phyloP scores from a whole-genome alignment of 2,888 invertebrate genomes.

The Eurytoma californica region DNA sequence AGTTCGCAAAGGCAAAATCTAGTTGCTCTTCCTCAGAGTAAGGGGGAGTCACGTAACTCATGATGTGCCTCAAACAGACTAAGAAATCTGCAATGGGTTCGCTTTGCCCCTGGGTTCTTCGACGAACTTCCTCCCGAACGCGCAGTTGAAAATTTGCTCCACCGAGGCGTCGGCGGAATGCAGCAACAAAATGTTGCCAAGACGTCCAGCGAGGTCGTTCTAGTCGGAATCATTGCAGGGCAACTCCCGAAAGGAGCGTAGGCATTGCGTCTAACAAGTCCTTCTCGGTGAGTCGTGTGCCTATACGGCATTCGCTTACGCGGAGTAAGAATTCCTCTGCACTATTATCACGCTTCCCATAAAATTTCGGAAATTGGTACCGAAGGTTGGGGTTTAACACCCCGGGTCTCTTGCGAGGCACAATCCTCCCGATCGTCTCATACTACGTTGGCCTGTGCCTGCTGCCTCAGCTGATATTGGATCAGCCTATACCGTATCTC shows the following conservation, averaged over 20 bases:
- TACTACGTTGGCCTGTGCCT: no score
- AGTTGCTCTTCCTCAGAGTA: not conserved
- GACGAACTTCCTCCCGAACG: not conserved
- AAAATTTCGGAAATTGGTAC: not conserved
- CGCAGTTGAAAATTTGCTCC: not conserved
- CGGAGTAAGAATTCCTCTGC: conserved; percentile 31
- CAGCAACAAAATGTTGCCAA: not conserved
- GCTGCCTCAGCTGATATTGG: no score
- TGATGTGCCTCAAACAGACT: not conserved
- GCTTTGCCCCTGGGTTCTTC: no score
- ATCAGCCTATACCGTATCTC: no score
- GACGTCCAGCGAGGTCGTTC: not conserved
- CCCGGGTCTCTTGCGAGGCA: no score
- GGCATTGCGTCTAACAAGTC: conserved; percentile 5
- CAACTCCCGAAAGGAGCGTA: not conserved
- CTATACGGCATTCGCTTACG: conserved; percentile 4
- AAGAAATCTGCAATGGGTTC: not conserved
- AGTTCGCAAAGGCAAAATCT: not conserved
- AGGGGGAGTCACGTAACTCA: not conserved
- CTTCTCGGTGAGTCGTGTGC: not conserved
- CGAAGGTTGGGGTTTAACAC: no score
- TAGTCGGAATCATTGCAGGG: conserved; percentile 7
- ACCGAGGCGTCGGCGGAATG: not conserved
- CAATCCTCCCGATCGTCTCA: no score
- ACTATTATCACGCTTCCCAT: not conserved